phyloP scores from a whole-genome alignment of 2,113 vertebrate genomes.

The Athene noctua region DNA sequence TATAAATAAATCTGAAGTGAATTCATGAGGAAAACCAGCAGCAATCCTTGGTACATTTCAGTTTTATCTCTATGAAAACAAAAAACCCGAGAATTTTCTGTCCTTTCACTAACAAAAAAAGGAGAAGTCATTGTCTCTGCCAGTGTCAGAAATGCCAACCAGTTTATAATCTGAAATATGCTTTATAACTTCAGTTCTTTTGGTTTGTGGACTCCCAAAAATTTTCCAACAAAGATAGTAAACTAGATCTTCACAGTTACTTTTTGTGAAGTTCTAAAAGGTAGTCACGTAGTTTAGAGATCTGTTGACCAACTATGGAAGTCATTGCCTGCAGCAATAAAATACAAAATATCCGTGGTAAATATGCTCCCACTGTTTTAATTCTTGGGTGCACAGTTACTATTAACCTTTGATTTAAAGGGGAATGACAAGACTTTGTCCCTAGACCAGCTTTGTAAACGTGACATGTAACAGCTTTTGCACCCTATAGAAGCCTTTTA shows the following conservation, averaged over 20 bases:
- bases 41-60: neutral
- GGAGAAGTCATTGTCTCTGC: neutral
- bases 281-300: neutral
- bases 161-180: neutral
- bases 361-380: neutral
- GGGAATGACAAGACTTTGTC: neutral
- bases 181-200: neutral
- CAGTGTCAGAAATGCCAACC: neutral
- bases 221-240: neutral
- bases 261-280: neutral
- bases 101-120: neutral
- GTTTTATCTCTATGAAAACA: conserved; percentile 37
- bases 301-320: neutral
- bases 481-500: neutral
- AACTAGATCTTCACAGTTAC: neutral
- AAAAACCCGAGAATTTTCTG: neutral
- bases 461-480: neutral
- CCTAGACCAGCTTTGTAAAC: neutral
- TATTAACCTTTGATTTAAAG: neutral
- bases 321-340: neutral
- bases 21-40: neutral
- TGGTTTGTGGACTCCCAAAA: neutral
- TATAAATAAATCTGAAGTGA: conserved; percentile 41
- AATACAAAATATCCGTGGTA: neutral
- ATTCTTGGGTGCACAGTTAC: neutral